These are phyloP conservation scores for Parnassius glacialis DNA, from an alignment of 2,888 invertebrate species.

Conservation along the genomic window DNA sequence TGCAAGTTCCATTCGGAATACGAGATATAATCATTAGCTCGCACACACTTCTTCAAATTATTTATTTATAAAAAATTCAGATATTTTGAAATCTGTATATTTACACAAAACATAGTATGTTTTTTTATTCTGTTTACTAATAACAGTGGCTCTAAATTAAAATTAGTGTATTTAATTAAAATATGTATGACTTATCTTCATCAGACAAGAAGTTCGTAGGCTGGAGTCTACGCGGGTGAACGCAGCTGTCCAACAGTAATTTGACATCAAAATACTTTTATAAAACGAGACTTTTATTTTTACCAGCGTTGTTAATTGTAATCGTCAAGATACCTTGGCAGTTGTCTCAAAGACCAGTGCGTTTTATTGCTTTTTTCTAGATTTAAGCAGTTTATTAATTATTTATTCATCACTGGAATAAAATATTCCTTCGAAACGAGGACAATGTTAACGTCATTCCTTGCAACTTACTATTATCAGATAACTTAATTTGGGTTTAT, in stretches of 20 bases:
- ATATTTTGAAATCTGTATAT: no score
- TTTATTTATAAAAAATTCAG: no score
- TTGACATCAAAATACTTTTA: constrained; percentile 69
- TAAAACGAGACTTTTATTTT: constrained; percentile 68
- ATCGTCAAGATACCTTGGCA: constrained; percentile 75
- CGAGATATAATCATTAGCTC: no score
- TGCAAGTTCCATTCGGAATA: no score
- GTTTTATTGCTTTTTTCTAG: constrained; percentile 65
- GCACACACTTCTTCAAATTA: no score
- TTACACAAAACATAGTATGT: no score
- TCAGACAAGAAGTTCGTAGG: constrained; percentile 32
- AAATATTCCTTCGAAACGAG: constrained; percentile 39
- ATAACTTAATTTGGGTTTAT: no score
- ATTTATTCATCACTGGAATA: constrained; percentile 42
- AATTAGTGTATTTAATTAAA: no score
- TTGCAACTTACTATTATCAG: background rate
- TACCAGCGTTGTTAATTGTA: constrained; percentile 66
- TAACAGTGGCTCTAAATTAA: no score
- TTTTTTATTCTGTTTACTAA: no score
- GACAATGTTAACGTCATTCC: constrained; percentile 33
- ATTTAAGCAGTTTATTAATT: constrained; percentile 68
- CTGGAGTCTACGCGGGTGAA: constrained; percentile 25
- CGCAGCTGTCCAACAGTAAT: constrained; percentile 70
- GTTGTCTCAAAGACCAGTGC: constrained; percentile 67
- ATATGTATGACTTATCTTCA: constrained; percentile 14